Conservation (phyloP, 2,797 vertebrate species). For the Ciconia nigra region DNA sequence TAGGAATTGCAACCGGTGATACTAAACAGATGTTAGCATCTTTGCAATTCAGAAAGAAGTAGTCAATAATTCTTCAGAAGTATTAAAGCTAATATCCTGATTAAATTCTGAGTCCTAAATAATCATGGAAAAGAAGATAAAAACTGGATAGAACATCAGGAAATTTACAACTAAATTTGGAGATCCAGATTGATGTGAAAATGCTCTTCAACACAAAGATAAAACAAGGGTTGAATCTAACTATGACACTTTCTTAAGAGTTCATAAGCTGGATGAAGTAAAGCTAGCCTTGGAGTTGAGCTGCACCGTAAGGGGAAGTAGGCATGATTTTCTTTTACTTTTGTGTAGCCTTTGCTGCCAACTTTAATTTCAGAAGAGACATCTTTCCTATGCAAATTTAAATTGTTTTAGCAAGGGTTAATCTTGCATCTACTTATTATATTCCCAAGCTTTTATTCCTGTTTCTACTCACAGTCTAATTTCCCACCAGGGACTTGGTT, state of each 20-base stretch:
- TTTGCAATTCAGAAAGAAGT: neutral
- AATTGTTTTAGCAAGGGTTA: neutral
- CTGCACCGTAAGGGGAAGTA: neutral
- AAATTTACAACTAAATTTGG: neutral
- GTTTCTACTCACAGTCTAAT: neutral
- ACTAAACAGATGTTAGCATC: neutral
- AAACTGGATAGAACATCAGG: neutral
- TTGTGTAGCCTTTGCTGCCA: neutral
- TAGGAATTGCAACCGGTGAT: neutral
- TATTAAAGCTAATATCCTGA: neutral
- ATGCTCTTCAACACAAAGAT: neutral
- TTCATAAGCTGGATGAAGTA: neutral
- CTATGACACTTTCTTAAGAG: neutral
- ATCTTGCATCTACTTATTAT: neutral
- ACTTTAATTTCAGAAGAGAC: neutral
- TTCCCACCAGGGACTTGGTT: neutral
- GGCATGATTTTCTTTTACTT: neutral
- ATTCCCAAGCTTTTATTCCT: neutral
- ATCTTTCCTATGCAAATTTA: neutral
- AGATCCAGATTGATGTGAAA: neutral
- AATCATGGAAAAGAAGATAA: neutral
- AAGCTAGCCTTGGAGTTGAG: neutral
- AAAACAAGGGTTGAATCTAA: neutral
- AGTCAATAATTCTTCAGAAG: neutral
- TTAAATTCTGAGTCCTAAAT: neutral